Percentiles rank a stretch among this genome's conserved stretches.
Conservation (phyloP, 2,797 vertebrate species). For the Salarias fasciatus region DNA sequence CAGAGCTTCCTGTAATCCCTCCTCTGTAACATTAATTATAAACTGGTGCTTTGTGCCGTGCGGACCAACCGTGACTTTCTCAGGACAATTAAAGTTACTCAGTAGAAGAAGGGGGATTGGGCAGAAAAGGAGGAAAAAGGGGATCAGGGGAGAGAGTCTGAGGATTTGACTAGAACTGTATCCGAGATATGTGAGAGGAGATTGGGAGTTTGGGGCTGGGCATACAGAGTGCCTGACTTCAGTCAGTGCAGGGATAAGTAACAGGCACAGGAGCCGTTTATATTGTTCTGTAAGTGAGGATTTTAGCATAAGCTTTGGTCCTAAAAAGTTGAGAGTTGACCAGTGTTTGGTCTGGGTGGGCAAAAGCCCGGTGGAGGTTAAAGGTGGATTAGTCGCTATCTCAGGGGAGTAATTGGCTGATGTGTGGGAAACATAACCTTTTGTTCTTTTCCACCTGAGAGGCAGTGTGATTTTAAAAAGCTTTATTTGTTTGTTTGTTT, state of each 20-base stretch:
- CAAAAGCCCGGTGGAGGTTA: constrained; percentile 61
- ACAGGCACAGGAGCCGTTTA: constrained; percentile 54
- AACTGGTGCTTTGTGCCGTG: constrained; percentile 86
- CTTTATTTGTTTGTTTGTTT: too few relatives aligned
- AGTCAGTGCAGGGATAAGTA: constrained; percentile 48
- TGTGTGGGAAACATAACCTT: constrained; percentile 88
- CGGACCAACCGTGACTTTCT: constrained; percentile 89
- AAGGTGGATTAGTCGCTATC: constrained; percentile 82
- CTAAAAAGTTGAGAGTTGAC: constrained; percentile 22
- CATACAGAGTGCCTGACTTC: constrained; percentile 49
- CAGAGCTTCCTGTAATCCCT: constrained; percentile 88
- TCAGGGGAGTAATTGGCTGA: constrained; percentile 78
- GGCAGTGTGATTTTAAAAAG: too few relatives aligned
- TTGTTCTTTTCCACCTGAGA: too few relatives aligned
- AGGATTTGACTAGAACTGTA: constrained; percentile 61
- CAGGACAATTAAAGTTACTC: constrained; percentile 99
- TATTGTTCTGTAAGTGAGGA: constrained; percentile 52
- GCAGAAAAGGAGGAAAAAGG: constrained; percentile 56
- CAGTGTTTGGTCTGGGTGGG: constrained; percentile 61
- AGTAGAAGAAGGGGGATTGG: constrained; percentile 85
- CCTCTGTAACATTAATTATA: constrained; percentile 92
- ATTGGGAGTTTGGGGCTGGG: constrained; percentile 50
- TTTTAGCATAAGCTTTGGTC: constrained; percentile 54
- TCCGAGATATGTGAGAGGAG: constrained; percentile 56
- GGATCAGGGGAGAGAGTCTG: constrained; percentile 67